Percentiles rank a stretch among this genome's conserved stretches.
These are phyloP conservation scores for Octodon degus DNA, from an alignment of 2,113 vertebrate genomes.

Conservation along the genomic window DNA sequence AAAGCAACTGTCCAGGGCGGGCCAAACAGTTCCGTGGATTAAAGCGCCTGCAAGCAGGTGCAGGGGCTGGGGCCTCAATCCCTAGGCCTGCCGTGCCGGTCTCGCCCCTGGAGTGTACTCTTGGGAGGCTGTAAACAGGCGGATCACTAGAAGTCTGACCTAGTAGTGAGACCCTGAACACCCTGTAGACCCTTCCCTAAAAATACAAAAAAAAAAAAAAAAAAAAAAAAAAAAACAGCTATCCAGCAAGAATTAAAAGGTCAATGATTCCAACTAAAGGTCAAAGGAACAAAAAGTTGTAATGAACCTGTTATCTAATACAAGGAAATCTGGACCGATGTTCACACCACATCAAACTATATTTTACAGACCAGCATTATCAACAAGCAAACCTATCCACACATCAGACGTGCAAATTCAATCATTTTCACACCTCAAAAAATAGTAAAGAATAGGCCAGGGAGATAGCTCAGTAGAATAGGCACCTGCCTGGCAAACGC, in stretches of 20 bases:
- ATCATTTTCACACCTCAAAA: constrained; percentile 66
- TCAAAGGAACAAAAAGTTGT: neutral
- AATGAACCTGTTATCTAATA: neutral
- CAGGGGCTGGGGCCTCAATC: too few species aligned
- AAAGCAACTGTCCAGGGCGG: neutral
- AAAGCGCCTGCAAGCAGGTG: too few species aligned
- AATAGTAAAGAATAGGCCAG: neutral
- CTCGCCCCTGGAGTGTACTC: too few species aligned
- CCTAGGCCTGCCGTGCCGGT: too few species aligned
- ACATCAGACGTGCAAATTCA: constrained; percentile 52
- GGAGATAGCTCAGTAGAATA: too few species aligned
- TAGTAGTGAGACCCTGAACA: too few species aligned
- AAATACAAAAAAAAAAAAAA: too few species aligned
- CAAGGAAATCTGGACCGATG: neutral
- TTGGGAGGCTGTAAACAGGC: too few species aligned
- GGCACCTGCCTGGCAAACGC: too few species aligned
- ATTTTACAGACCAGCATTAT: constrained; percentile 33
- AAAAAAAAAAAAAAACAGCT: neutral
- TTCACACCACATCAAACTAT: constrained; percentile 14
- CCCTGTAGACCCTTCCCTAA: too few species aligned
- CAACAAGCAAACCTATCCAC: constrained; percentile 43
- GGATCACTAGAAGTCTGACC: too few species aligned
- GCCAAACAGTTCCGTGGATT: too few species aligned
- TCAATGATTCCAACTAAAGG: constrained; percentile 16
- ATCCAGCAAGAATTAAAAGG: constrained; percentile 32